These are phyloP conservation scores for Microtus pennsylvanicus DNA, from an alignment of 2,113 vertebrate genomes.

Conservation along the genomic window DNA sequence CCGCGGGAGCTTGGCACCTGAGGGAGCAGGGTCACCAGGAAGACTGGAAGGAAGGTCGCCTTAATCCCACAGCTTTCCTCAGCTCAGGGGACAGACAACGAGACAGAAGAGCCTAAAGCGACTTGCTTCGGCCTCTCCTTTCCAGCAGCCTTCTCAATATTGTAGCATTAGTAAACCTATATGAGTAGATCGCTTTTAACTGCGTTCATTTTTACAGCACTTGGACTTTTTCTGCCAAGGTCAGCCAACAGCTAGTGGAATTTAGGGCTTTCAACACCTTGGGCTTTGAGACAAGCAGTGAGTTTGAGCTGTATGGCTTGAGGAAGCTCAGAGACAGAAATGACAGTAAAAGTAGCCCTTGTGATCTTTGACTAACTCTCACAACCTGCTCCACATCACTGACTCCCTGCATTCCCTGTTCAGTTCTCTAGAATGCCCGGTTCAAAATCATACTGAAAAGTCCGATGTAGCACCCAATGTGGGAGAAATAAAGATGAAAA, in stretches of 20 bases:
- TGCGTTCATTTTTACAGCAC: neutral
- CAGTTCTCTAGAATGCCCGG: neutral
- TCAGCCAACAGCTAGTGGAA: neutral
- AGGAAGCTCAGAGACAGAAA: neutral
- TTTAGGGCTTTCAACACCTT: neutral
- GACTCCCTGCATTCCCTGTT: neutral
- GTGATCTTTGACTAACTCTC: neutral
- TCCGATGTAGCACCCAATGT: neutral
- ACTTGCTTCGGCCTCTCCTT: neutral
- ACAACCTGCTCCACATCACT: neutral
- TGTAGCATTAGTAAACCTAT: neutral
- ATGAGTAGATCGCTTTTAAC: neutral
- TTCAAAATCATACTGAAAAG: conserved; percentile 16
- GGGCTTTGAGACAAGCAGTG: neutral
- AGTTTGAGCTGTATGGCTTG: neutral
- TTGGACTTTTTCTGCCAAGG: neutral
- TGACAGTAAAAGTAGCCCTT: neutral
- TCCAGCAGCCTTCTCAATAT: neutral
- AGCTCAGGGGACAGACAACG: neutral
- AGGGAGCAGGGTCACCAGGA: neutral
- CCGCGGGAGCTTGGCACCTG: neutral
- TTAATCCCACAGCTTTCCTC: neutral
- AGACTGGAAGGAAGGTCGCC: neutral
- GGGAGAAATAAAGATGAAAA: neutral
- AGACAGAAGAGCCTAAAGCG: neutral